A percentile compares a stretch with the other conserved stretches of the same genome.
phyloP scores from a whole-genome alignment of 2,113 vertebrate genomes.

The Glaucidium brasilianum region DNA sequence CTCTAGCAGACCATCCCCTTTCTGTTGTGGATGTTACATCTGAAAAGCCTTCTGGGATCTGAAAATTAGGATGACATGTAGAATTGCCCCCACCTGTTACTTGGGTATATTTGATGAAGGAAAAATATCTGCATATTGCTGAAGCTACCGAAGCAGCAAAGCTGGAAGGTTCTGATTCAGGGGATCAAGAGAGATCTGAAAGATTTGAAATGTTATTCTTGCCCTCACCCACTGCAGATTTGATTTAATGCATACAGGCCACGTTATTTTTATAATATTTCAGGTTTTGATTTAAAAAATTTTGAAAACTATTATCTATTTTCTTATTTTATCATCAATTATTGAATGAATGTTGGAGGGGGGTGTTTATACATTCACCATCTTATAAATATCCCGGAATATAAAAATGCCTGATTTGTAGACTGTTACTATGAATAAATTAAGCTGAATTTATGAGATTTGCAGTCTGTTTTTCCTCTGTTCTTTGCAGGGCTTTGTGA shows the following conservation, averaged over 20 bases:
- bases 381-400: constrained; percentile 18
- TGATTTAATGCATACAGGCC: background rate
- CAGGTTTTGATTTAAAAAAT: background rate
- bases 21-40: background rate
- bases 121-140: background rate
- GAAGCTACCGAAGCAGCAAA: background rate
- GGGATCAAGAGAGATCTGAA: background rate
- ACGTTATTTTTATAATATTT: background rate
- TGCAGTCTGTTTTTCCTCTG: background rate
- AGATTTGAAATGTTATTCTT: background rate
- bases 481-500: constrained; percentile 37
- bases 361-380: background rate
- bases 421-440: constrained; percentile 47
- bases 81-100: background rate
- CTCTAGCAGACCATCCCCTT: background rate
- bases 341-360: background rate
- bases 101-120: background rate
- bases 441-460: constrained; percentile 53
- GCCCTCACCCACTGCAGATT: background rate
- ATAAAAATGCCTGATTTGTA: constrained; percentile 28
- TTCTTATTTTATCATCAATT: constrained; percentile 35
- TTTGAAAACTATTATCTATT: background rate
- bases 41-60: background rate
- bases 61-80: background rate
- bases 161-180: background rate